Evolutionary conservation across 2,797 vertebrate species (phyloP).

Genomic region (Falco naumanni): DNA sequence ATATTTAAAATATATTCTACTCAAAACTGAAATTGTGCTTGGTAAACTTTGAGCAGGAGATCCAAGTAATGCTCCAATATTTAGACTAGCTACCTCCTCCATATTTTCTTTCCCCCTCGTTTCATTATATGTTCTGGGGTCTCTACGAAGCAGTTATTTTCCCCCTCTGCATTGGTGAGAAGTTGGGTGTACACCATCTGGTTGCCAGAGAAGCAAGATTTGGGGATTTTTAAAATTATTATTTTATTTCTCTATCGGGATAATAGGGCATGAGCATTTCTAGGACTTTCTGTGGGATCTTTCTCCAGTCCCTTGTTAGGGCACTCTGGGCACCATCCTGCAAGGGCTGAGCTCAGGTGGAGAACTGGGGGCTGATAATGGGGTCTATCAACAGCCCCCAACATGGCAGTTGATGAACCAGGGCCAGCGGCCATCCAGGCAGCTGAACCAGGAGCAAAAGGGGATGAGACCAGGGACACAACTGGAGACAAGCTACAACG

Average conservation of each 20-base stretch:
- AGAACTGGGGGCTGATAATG: neutral
- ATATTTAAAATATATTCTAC: neutral
- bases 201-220: neutral
- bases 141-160: neutral
- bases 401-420: neutral
- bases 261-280: neutral
- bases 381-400: neutral
- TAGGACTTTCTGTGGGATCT: neutral
- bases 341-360: neutral
- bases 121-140: neutral
- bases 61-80: neutral
- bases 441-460: neutral
- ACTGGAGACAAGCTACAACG: neutral
- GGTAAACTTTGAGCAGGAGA: neutral
- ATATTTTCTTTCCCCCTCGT: neutral
- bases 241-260: neutral
- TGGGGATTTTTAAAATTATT: neutral
- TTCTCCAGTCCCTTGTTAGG: neutral
- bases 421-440: neutral
- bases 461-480: neutral
- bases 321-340: neutral
- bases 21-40: neutral
- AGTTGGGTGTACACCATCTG: neutral
- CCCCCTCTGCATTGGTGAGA: neutral
- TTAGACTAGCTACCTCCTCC: neutral